Conservation (phyloP, 2,113 vertebrate species). For the Centropus unirufus region DNA sequence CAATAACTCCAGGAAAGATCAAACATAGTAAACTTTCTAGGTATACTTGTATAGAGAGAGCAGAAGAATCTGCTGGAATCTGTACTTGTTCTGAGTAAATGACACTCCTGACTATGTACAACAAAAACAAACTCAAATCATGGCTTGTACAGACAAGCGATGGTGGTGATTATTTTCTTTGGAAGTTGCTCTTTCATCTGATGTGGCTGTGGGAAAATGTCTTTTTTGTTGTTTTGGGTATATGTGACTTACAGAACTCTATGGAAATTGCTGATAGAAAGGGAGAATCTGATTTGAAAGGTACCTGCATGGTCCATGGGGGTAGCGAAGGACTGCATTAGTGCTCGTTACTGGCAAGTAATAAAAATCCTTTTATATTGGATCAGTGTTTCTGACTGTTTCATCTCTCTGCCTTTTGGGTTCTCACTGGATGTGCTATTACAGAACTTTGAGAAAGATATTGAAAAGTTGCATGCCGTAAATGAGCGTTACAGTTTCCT, state of each 20-base stretch:
- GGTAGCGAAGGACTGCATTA: not conserved
- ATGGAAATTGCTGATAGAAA: not conserved
- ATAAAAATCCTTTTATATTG: not conserved
- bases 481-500: not conserved
- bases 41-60: not conserved
- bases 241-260: not conserved
- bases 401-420: not conserved
- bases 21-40: not conserved
- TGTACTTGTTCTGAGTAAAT: not conserved
- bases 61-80: not conserved
- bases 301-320: not conserved
- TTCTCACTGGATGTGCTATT: not conserved
- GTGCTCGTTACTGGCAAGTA: not conserved
- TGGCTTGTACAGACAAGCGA: not conserved
- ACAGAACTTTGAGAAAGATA: not conserved
- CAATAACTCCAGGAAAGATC: not conserved
- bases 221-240: not conserved
- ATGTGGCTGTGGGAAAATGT: not conserved
- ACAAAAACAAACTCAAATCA: not conserved
- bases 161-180: not conserved
- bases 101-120: rapidly evolving
- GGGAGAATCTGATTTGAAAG: not conserved
- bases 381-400: not conserved
- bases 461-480: not conserved
- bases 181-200: not conserved